phyloP scores from a whole-genome alignment of 1,140 invertebrate species.

The Leucophenga varia region DNA sequence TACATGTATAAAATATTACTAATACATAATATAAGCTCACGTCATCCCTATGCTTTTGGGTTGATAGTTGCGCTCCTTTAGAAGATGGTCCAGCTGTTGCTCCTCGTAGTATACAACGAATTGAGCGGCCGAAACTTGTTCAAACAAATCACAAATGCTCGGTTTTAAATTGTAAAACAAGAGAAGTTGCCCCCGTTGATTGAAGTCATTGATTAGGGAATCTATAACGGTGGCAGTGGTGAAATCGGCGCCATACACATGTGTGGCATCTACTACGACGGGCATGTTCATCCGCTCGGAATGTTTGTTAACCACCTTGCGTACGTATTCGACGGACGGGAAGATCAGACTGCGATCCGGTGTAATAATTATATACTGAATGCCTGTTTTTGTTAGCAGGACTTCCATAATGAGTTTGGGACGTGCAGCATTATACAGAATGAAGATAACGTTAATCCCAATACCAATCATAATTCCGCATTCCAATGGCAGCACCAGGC shows the following conservation, averaged over 20 bases:
- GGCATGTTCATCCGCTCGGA: constrained; percentile 66
- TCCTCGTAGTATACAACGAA: constrained; percentile 75
- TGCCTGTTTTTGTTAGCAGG: constrained; percentile 65
- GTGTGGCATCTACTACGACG: constrained; percentile 80
- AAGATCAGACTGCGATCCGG: constrained; percentile 85
- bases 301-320: constrained; percentile 79
- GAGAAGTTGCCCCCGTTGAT: constrained; percentile 67
- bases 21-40: too few species aligned
- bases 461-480: constrained; percentile 88
- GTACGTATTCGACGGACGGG: constrained; percentile 84
- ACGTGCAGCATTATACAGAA: constrained; percentile 85
- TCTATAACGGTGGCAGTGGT: constrained; percentile 76
- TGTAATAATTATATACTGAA: constrained; percentile 77
- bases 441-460: constrained; percentile 82
- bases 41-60: constrained; percentile 26
- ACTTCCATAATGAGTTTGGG: constrained; percentile 80
- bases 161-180: constrained; percentile 81
- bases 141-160: constrained; percentile 74
- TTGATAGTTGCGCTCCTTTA: constrained; percentile 49
- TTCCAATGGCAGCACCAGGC: constrained; percentile 79
- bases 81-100: constrained; percentile 68
- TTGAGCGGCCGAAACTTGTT: constrained; percentile 70
- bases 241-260: constrained; percentile 80
- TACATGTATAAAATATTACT: too few species aligned
- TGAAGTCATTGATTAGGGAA: constrained; percentile 71